Evolutionary conservation across 2,797 vertebrate genomes (phyloP).

Genomic region (Pogoniulus pusillus): DNA sequence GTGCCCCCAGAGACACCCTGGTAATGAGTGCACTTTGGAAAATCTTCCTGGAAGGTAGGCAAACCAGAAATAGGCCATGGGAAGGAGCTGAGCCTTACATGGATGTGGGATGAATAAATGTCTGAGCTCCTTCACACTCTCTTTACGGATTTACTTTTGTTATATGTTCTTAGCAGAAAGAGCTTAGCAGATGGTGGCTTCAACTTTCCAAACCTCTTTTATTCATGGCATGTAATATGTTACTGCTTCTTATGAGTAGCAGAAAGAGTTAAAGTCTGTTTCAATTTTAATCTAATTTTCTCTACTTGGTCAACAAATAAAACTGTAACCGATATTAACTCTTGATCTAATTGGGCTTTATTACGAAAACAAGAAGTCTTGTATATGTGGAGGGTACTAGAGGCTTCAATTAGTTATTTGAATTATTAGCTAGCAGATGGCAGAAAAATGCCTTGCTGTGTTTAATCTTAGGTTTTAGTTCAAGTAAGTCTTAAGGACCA

Average conservation of each 20-base stretch:
- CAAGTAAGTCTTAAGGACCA: neutral
- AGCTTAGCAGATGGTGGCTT: neutral
- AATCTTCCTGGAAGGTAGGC: neutral
- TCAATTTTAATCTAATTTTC: neutral
- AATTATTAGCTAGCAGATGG: neutral
- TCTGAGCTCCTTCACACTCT: neutral
- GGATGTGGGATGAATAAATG: neutral
- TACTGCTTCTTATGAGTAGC: neutral
- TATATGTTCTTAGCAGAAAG: neutral
- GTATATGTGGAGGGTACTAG: neutral
- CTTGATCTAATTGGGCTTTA: neutral
- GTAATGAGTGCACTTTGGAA: neutral
- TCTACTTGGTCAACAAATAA: neutral
- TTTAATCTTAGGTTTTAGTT: neutral
- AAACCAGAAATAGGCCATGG: neutral
- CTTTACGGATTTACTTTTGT: neutral
- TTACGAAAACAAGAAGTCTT: neutral
- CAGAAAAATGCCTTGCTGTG: neutral
- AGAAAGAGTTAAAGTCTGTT: neutral
- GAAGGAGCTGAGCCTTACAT: neutral
- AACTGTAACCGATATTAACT: neutral
- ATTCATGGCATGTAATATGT: neutral
- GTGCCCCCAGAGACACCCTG: neutral
- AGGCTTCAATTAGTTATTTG: neutral
- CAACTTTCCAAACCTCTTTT: neutral